Evolutionary conservation across 1,140 invertebrate genomes (phyloP).

Genomic region (Battus philenor): DNA sequence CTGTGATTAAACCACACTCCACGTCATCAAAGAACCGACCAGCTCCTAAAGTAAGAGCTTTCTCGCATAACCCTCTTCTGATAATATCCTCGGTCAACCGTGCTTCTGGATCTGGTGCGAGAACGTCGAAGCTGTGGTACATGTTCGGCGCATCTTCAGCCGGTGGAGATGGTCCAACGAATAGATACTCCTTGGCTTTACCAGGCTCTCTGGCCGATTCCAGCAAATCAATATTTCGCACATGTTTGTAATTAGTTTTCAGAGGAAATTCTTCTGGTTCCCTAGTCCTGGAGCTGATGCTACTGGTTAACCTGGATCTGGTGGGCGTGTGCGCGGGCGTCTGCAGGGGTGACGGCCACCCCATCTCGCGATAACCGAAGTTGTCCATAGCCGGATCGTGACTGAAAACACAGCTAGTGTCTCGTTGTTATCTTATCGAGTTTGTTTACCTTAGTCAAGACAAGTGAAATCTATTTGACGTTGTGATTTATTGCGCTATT

Average conservation of each 20-base stretch:
- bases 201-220: conserved; percentile 51
- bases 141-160: conserved; percentile 80
- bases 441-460: conserved; percentile 35
- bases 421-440: conserved; percentile 54
- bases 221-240: conserved; percentile 55
- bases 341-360: conserved; percentile 52
- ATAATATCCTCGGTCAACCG: conserved; percentile 79
- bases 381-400: conserved; percentile 41
- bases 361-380: conserved; percentile 71
- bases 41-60: conserved; percentile 76
- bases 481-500: conserved; percentile 60
- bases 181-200: conserved; percentile 75
- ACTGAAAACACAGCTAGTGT: conserved; percentile 24
- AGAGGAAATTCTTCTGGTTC: conserved; percentile 61
- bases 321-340: conserved; percentile 38
- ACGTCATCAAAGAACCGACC: conserved; percentile 79
- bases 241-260: conserved; percentile 49
- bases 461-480: conserved; percentile 41
- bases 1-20: conserved; percentile 74
- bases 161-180: conserved; percentile 79
- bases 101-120: conserved; percentile 78
- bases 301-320: conserved; percentile 38
- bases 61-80: conserved; percentile 77
- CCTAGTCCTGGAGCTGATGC: conserved; percentile 39
- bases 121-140: conserved; percentile 78